phyloP scores from a whole-genome alignment of 1,140 invertebrate genomes.

The Rhopalosiphum padi region DNA sequence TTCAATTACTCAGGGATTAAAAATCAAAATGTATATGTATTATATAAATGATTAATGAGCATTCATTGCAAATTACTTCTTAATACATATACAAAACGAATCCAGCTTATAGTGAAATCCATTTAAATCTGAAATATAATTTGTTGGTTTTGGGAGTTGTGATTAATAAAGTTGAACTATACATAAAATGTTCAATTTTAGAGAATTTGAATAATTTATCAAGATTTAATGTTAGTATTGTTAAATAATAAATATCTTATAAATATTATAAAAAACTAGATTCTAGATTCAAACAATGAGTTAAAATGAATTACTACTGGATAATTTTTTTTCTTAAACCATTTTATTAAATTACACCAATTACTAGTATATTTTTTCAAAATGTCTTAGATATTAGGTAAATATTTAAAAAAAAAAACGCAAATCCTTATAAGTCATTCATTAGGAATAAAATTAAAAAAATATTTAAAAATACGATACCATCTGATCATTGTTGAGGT shows the following conservation, averaged over 20 bases:
- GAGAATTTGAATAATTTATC: no score
- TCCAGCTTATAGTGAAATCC: no score
- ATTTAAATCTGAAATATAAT: no score
- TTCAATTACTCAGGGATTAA: no score
- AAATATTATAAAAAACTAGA: background rate
- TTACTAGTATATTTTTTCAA: slow-evolving; percentile 12
- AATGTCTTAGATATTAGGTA: slow-evolving; percentile 5
- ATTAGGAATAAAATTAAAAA: slow-evolving; percentile 54
- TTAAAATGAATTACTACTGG: background rate
- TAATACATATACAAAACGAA: no score
- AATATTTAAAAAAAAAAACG: slow-evolving; percentile 24
- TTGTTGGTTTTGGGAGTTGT: no score
- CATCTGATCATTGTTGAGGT: slow-evolving; percentile 41
- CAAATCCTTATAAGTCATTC: slow-evolving; percentile 8
- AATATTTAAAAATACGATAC: slow-evolving; percentile 55
- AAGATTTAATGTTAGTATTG: no score
- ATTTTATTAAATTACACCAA: slow-evolving; percentile 37
- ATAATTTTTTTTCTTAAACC: background rate
- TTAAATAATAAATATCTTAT: background rate
- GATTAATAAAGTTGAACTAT: no score
- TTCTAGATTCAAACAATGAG: background rate
- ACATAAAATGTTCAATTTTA: no score
- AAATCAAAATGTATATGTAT: no score
- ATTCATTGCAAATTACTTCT: no score
- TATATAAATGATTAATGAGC: no score